Base-by-base conservation (phyloP, 2,888 invertebrate species). In the Parascotia fuliginaria region DNA sequence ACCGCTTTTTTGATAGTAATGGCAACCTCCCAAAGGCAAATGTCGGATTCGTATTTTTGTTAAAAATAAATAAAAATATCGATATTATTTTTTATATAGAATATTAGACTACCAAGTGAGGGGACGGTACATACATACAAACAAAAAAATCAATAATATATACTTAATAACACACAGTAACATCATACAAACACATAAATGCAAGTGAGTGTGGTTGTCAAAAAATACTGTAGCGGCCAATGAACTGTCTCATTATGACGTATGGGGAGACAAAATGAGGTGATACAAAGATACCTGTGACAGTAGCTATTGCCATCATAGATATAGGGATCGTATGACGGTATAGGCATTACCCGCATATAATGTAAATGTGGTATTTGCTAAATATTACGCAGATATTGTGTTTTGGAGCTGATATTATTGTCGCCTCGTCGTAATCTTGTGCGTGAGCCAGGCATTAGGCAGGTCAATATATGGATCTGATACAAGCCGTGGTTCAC, bases 141-240 rank as follows among this genome's bases (percentile, higher is more conserved):
- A 58, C 45, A 66, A 51, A 62, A 60, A 37, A 9, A 39, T n/a
- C n/a, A n/a, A n/a, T n/a, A n/a, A n/a, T n/a, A 33, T 33, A 39
- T 48, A 49, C 19, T 19, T 19, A 42, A 45, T 29, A 40, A 79
- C 66, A 79, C 71, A 73, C 69, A 53, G 61, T 60, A 63, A 72
- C 60, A 65, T 71, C 65, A 76, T 71, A 79, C 77, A 71, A 67
- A 73, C 72, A 88, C 75, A 85, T 86, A 85, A 84, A 91, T 92
- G 91, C 91, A 91, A 81, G 89, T 91, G 91, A 91, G 91, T 91
- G 91, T 92, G 91, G 91, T 89, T 81, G 83, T 70, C 65, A 68
- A 76, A 73, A 81, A 79, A 28, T 15, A 84, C 81, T 89, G 85
- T 87, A 85, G 89, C 88, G 86, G 85, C 77, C 76, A 42, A 65